Base-by-base conservation (phyloP, 1,140 invertebrate genomes). In the Caerostris darwini region DNA sequence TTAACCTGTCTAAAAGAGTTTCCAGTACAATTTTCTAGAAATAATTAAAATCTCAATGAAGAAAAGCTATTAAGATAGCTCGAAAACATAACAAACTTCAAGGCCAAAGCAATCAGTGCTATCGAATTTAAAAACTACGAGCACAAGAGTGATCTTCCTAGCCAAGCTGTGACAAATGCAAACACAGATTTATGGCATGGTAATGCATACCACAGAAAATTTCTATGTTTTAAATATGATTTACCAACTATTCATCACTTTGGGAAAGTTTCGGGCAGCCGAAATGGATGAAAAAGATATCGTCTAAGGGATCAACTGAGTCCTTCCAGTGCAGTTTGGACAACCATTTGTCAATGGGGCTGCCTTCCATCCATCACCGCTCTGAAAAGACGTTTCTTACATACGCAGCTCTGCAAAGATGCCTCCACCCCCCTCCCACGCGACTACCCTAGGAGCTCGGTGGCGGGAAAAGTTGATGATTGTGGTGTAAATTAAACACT, bases 401-500 rank as follows among this genome's bases (percentile, higher is more conserved):
- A 50, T 5, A 10, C 3, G 4, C 53, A 81, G 34, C 12, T 54
- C 56, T n/a, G 7, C 83, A 50, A 17, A 57, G 56, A 57, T n/a
- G n/a, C n/a, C n/a, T 57, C 58, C 17, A 0, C 2, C 34, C 34
- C 34, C 34, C 34, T 1, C 34, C 2, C 34, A 34, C 34, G 34
- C 2, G 34, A 34, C 34, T 0, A 34, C 34, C 34, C 34, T 2
- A 34, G 34, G 34, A 34, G 0, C 50, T 19, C 19, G 17, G 54
- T 7, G 56, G 3, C 56, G 6, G 12, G 59, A 88, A 53, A 53
- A 54, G 14, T 88, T 64, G 8, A 50, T 17, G 86, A 88, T 64
- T 88, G 34, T 88, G 86, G 58, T 88, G 59, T 67, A 67, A 88
- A 67, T 88, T 88, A 88, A 88, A 88, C 19, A 67, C 86, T 50